Base-by-base conservation (phyloP, 2,113 vertebrate genomes). In the Tetrax tetrax region DNA sequence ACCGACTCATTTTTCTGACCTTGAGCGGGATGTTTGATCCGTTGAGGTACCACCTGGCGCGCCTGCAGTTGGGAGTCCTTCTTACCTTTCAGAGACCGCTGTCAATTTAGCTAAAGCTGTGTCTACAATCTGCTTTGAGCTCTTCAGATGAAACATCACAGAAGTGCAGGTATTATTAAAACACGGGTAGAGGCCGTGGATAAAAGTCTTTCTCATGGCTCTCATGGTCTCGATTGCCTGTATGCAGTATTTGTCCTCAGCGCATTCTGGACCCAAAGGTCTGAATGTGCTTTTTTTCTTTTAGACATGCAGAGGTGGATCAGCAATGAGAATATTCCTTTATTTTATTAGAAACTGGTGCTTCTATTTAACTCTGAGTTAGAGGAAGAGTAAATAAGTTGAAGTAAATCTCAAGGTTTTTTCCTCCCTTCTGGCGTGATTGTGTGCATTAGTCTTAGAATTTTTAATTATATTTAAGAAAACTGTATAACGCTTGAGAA, bases 141-240 rank as follows among this genome's bases (percentile, higher is more conserved):
- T 79, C 84, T 71, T 56, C 65, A 82, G 74, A 28, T 54, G 57
- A 53, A 72, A 84, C 31, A 43, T 66, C 59, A 61, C 38, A 45
- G 61, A 23, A 68, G 59, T 4, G 54, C 45, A 61, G 80, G 25
- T 56, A 51, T 83, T 95, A 69, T 2, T 48, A 75, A 72, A 92
- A 38, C 25, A 33, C 9, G 60, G 56, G 82, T 41, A 78, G 51
- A 63, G 78, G n/a, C 37, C 3, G 4, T 19, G 53, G 37, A n/a
- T 87, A 24, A 68, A 70, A 82, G 8, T 20, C 59, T 77, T 53
- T 65, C 74, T 87, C 80, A 75, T 43, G 0, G 45, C 27, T 79
- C 14, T 64, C 38, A 12, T 5, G 8, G 43, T n/a, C 47, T 61
- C 0, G 0, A n/a, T 3, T n/a, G 22, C 47, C n/a, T 20, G 7